Conservation (phyloP, 2,113 vertebrate species). For the Gobius niger region DNA sequence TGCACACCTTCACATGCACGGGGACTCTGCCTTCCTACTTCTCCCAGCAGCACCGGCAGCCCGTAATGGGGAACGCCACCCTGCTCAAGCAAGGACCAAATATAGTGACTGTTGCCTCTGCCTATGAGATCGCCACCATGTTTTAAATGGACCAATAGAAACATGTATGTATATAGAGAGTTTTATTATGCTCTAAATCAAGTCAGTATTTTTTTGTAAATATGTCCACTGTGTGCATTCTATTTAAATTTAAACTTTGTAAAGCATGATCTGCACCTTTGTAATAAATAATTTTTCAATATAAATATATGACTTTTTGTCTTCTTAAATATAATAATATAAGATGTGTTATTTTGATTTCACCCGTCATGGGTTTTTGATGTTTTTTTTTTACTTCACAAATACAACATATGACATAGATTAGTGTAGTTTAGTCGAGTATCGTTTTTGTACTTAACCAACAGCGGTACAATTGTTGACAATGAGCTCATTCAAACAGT, state of each 20-base stretch:
- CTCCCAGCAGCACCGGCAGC: slow-evolving; percentile 37
- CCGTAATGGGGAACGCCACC: neutral
- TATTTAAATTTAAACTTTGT: neutral
- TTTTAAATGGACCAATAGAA: slow-evolving; percentile 54
- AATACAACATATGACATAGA: too few relatives aligned
- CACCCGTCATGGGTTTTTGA: neutral
- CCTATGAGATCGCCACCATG: slow-evolving; percentile 71
- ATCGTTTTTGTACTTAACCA: too few relatives aligned
- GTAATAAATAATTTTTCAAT: slow-evolving; percentile 41
- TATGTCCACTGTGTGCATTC: neutral
- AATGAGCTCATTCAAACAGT: too few relatives aligned
- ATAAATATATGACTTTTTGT: neutral
- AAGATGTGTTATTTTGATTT: neutral
- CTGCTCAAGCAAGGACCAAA: slow-evolving; percentile 35
- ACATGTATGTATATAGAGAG: slow-evolving; percentile 35
- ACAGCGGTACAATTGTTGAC: too few relatives aligned
- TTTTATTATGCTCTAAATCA: neutral
- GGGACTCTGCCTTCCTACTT: slow-evolving; percentile 68
- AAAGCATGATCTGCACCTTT: neutral
- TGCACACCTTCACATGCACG: slow-evolving; percentile 61
- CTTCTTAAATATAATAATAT: too few relatives aligned
- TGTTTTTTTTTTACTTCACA: too few relatives aligned
- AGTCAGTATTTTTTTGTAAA: slow-evolving; percentile 17
- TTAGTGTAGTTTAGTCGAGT: too few relatives aligned
- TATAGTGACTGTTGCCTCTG: slow-evolving; percentile 51